Evolutionary conservation across 2,797 vertebrate species (phyloP).

Genomic region (Amphiprion clarkii): DNA sequence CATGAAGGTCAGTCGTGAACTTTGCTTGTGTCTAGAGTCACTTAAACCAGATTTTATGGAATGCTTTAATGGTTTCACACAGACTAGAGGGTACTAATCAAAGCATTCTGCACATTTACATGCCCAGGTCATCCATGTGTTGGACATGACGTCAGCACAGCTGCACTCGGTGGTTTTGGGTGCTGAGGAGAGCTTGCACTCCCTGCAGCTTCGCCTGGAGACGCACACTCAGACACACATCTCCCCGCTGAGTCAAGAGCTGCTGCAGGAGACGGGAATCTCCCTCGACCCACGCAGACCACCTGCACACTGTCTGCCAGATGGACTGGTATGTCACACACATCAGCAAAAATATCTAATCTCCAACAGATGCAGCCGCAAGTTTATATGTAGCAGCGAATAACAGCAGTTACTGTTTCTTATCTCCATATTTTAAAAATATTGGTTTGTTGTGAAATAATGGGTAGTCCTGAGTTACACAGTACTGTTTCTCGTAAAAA

Average conservation of each 20-base stretch:
- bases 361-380: constrained; percentile 24
- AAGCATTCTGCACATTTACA: constrained; percentile 6
- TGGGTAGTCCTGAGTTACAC: not conserved
- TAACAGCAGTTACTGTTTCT: not conserved
- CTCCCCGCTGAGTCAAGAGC: constrained; percentile 92
- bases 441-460: constrained; percentile 8
- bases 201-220: constrained; percentile 94
- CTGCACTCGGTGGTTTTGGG: constrained; percentile 93
- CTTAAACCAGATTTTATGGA: not conserved
- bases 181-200: constrained; percentile 94
- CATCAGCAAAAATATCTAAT: constrained; percentile 4
- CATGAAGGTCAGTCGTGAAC: constrained; percentile 88
- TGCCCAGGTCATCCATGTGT: constrained; percentile 92
- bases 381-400: not conserved
- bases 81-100: not conserved
- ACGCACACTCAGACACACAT: constrained; percentile 92
- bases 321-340: constrained; percentile 89
- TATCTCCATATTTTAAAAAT: not conserved
- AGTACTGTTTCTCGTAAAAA: not conserved
- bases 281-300: constrained; percentile 95
- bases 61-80: constrained; percentile 21
- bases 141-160: constrained; percentile 98
- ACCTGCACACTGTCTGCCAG: constrained; percentile 94
- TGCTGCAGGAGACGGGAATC: constrained; percentile 95
- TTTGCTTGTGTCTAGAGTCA: not conserved